Percentiles rank a stretch among this genome's conserved stretches.
These are phyloP conservation scores for Saturnia japonica DNA, from an alignment of 2,888 invertebrate genomes.

Conservation along the genomic window DNA sequence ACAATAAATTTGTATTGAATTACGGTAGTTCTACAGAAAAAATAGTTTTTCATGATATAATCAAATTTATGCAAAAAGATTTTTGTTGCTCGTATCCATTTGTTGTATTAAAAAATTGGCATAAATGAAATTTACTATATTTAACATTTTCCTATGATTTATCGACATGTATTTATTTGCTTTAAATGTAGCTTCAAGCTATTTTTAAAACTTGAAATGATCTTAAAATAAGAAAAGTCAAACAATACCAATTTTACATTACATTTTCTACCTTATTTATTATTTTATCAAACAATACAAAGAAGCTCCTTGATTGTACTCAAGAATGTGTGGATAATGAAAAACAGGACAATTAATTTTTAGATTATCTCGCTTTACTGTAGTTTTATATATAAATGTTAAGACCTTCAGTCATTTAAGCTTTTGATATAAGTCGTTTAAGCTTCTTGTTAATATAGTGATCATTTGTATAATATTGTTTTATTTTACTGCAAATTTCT, in stretches of 20 bases:
- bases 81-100: not conserved
- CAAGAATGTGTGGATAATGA: slow-evolving; percentile 37
- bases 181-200: too few species aligned
- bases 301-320: not conserved
- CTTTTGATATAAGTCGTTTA: slow-evolving; percentile 64
- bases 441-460: slow-evolving; percentile 53
- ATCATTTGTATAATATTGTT: slow-evolving; percentile 25
- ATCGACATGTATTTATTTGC: too few species aligned
- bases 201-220: too few species aligned
- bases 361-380: slow-evolving; percentile 60
- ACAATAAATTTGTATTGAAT: not conserved
- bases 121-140: too few species aligned
- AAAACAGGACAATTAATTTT: slow-evolving; percentile 40
- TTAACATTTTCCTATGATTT: too few species aligned
- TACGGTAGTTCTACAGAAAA: not conserved
- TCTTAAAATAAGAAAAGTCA: too few species aligned
- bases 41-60: not conserved
- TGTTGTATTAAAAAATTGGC: too few species aligned
- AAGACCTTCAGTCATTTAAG: slow-evolving; percentile 51
- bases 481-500: slow-evolving; percentile 20
- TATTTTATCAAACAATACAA: not conserved
- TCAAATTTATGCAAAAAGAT: not conserved
- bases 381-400: slow-evolving; percentile 60
- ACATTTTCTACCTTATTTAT: not conserved
- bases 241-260: not conserved